Evolutionary conservation across 2,888 invertebrate species (phyloP).

Genomic region (Mechanitis mazaeus): DNA sequence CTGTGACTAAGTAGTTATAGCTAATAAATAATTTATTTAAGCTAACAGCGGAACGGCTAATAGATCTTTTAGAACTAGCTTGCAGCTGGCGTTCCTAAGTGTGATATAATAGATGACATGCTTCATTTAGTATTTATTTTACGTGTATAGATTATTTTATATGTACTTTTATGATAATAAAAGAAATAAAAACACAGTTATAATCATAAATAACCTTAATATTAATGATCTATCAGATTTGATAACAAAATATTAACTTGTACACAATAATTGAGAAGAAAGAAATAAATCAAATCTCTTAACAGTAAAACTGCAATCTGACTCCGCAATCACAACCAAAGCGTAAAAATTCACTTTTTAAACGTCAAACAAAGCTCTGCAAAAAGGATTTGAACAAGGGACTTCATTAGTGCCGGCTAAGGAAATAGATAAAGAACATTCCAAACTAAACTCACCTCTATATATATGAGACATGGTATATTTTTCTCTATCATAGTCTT

Average conservation of each 20-base stretch:
- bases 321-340: constrained; percentile 24
- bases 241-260: neutral
- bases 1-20: constrained; percentile 21
- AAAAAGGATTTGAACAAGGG: constrained; percentile 30
- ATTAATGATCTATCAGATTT: too few species aligned
- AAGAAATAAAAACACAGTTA: too few species aligned
- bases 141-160: too few species aligned
- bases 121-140: neutral
- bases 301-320: constrained; percentile 8
- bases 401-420: constrained; percentile 31
- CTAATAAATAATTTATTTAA: constrained; percentile 25
- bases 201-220: too few species aligned
- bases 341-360: constrained; percentile 26
- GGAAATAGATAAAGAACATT: constrained; percentile 25
- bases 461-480: constrained; percentile 9
- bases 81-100: constrained; percentile 18
- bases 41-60: constrained; percentile 18
- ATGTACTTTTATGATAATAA: too few species aligned
- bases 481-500: constrained; percentile 10
- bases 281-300: constrained; percentile 1
- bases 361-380: constrained; percentile 30
- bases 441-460: constrained; percentile 5
- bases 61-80: constrained; percentile 17
- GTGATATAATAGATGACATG: constrained; percentile 4
- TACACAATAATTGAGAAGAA: neutral